Evolutionary conservation across 2,113 vertebrate species (phyloP).

Genomic region (Passer domesticus): DNA sequence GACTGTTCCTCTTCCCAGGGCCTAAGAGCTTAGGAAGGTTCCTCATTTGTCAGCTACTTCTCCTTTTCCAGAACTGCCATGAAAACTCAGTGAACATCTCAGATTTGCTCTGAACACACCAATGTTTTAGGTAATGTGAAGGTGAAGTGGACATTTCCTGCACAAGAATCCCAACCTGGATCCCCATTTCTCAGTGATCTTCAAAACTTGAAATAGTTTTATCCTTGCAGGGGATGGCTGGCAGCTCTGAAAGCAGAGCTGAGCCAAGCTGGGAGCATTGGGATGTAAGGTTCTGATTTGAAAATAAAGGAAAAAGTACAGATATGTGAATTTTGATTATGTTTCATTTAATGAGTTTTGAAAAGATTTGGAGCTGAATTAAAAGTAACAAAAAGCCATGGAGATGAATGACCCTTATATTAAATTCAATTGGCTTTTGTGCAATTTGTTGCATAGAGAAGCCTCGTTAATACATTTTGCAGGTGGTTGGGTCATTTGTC

Average conservation of each 20-base stretch:
- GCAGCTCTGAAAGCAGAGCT: not conserved
- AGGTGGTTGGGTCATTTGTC: conserved; percentile 66
- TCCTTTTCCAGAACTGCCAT: not conserved
- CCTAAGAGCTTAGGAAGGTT: not conserved
- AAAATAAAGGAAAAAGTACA: not conserved
- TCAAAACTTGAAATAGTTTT: not conserved
- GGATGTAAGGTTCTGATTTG: not conserved
- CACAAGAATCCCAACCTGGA: not conserved
- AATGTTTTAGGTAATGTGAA: not conserved
- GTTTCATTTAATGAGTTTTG: conserved; percentile 70
- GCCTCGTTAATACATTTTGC: conserved; percentile 70
- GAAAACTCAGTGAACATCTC: not conserved
- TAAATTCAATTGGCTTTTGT: conserved; percentile 72
- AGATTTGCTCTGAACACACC: not conserved
- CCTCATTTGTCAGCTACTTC: not conserved
- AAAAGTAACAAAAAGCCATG: conserved; percentile 66
- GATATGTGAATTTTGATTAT: conserved; percentile 72
- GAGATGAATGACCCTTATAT: conserved; percentile 70
- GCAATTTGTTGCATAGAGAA: conserved; percentile 70
- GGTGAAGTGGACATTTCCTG: not conserved
- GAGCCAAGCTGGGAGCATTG: not conserved
- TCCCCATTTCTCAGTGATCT: not conserved
- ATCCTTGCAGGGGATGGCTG: not conserved
- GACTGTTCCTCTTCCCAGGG: not conserved
- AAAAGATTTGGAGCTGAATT: conserved; percentile 70